Evolutionary conservation across 2,888 invertebrate genomes (phyloP).

Genomic region (Drosophila imparisetae): DNA sequence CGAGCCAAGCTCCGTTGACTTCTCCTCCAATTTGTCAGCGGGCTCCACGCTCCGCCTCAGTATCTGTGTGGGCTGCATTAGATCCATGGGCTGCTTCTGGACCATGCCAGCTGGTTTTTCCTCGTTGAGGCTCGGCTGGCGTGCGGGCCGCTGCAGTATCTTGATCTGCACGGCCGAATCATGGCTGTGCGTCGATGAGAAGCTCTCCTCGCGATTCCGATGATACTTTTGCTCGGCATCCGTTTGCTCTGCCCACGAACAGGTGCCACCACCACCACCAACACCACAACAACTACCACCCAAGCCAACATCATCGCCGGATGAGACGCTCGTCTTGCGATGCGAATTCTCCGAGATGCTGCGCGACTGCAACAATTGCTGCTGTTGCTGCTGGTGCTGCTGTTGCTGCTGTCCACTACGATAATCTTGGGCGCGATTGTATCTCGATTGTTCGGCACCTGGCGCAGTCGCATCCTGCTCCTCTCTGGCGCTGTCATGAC

Average conservation of each 20-base stretch:
- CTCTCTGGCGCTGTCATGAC: slow-evolving; percentile 64
- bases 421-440: slow-evolving; percentile 59
- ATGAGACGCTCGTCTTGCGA: slow-evolving; percentile 84
- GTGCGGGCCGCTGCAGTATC: slow-evolving; percentile 82
- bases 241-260: slow-evolving; percentile 86
- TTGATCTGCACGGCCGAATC: slow-evolving; percentile 84
- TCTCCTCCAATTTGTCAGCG: slow-evolving; percentile 42
- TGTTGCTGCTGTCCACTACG: slow-evolving; percentile 48
- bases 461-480: slow-evolving; percentile 47
- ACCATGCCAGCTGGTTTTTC: slow-evolving; percentile 50
- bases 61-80: slow-evolving; percentile 82
- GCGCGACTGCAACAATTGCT: slow-evolving; percentile 80
- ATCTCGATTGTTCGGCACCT: slow-evolving; percentile 49
- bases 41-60: slow-evolving; percentile 82
- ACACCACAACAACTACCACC: slow-evolving; percentile 28
- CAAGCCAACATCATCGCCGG: slow-evolving; percentile 77
- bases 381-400: slow-evolving; percentile 52
- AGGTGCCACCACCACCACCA: slow-evolving; percentile 47
- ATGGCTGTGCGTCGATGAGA: slow-evolving; percentile 83
- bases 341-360: slow-evolving; percentile 85
- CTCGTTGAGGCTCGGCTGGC: slow-evolving; percentile 77
- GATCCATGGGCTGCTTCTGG: slow-evolving; percentile 41
- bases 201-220: slow-evolving; percentile 83
- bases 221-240: slow-evolving; percentile 82
- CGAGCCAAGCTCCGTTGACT: slow-evolving; percentile 21